Evolutionary conservation across 2,113 vertebrate genomes (phyloP), one percentile per base, ranked within the genome.

Genomic region (Pelusios castaneus): DNA sequence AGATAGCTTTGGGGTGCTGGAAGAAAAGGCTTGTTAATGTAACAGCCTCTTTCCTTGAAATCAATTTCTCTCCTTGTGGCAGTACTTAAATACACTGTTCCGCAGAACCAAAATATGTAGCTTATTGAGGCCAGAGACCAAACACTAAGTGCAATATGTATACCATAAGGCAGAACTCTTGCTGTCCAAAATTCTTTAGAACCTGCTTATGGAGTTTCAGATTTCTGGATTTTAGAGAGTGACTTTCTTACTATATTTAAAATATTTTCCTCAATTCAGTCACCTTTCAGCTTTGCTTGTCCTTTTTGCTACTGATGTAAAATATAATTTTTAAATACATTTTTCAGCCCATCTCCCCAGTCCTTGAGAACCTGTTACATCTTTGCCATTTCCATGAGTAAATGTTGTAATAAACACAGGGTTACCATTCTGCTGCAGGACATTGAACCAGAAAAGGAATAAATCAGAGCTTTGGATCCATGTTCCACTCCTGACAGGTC

Each of bases 361-460:
- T 45, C 41, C 73, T 45, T 43, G 10, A 75, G 38, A 75, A 75
- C 38, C 38, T 75, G 22, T 43, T 8, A 38, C 38, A 75, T 43
- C 38, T 41, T 25, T 24, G 38, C 11, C 70, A 38, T 73, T 43
- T 73, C 70, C 24, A 27, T 43, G 24, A 41, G 6, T 21, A 75
- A 75, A 2, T 75, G 41, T 43, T 24, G 41, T 43, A 75, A 43
- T 27, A 45, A 27, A 75, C 73, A 75, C 24, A 75, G 41, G 41
- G 43, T 45, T 45, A 75, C 12, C 13, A 52, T 19, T 31, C 45
- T 21, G 1, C 38, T 49, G 1, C 21, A 55, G 82, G 84, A 92
- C 6, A 2, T 0, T 0, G 7, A 4, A 3, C 10, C 1, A 0
- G 58, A 47, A 78, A 4, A 2, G 82, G 27, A 80, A 58, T 34